These are phyloP conservation scores for Channallabes apus DNA, from an alignment of 2,797 vertebrate genomes.

Conservation along the genomic window DNA sequence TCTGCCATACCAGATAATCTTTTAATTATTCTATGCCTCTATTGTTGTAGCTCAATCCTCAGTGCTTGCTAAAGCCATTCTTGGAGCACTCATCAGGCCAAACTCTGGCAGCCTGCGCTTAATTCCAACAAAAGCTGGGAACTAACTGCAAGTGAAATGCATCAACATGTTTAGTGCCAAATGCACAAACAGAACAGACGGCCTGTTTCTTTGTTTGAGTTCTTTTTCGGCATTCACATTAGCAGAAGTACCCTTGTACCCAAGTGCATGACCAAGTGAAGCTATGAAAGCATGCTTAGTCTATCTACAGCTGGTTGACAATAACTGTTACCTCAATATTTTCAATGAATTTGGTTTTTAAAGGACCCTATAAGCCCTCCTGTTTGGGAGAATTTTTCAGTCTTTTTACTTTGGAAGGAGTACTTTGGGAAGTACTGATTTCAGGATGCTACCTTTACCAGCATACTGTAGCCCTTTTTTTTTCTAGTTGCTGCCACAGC, in stretches of 20 bases:
- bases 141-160: not conserved
- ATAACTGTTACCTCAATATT: not conserved
- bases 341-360: not conserved
- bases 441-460: not conserved
- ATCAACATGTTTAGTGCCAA: not conserved
- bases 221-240: not conserved
- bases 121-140: slow-evolving; percentile 16
- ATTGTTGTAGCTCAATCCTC: not conserved
- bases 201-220: not conserved
- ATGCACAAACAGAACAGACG: slow-evolving; percentile 3
- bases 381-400: too few species aligned
- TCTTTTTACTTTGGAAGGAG: not conserved
- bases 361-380: not conserved
- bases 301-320: not conserved
- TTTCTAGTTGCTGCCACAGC: not conserved
- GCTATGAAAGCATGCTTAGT: not conserved
- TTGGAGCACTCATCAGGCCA: slow-evolving; percentile 1
- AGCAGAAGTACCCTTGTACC: not conserved
- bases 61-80: slow-evolving; percentile 5
- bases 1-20: not conserved
- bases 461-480: not conserved
- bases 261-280: not conserved
- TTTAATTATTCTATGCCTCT: not conserved
- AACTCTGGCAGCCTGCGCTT: not conserved
- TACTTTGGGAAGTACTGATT: not conserved